These are phyloP conservation scores for Phalera bucephala DNA, from an alignment of 2,888 invertebrate species.

Conservation along the genomic window DNA sequence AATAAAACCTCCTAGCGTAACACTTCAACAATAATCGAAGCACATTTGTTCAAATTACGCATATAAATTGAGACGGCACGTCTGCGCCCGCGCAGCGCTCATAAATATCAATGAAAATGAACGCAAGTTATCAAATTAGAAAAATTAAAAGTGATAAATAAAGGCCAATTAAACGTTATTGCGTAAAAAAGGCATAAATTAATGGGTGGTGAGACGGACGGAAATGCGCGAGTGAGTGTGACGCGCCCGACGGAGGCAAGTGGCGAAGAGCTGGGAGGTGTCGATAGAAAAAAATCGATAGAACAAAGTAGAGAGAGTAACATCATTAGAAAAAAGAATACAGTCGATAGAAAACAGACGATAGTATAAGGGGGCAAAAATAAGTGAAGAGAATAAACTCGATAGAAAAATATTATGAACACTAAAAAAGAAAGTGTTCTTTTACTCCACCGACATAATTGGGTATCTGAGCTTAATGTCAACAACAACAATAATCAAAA, in stretches of 20 bases:
- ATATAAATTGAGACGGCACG: slow-evolving; percentile 69
- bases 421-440: too few species aligned
- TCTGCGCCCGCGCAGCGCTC: slow-evolving; percentile 37
- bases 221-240: slow-evolving; percentile 36
- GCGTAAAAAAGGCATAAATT: slow-evolving; percentile 83
- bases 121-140: slow-evolving; percentile 76
- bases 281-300: slow-evolving; percentile 7
- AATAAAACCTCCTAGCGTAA: slow-evolving; percentile 6
- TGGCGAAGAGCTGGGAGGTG: slow-evolving; percentile 45
- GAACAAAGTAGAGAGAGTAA: too few species aligned
- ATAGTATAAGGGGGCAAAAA: too few species aligned
- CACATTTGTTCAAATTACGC: slow-evolving; percentile 71
- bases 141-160: slow-evolving; percentile 83
- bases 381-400: too few species aligned
- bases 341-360: too few species aligned
- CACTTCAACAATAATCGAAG: slow-evolving; percentile 51
- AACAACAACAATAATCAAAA: too few species aligned
- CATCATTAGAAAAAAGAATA: too few species aligned
- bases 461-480: too few species aligned
- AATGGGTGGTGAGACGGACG: slow-evolving; percentile 50
- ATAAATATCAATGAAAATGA: slow-evolving; percentile 73
- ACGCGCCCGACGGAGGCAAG: slow-evolving; percentile 45
- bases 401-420: too few species aligned
- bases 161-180: slow-evolving; percentile 81
- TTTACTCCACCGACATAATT: too few species aligned